Conservation (phyloP, 2,888 invertebrate genomes). For the Lamellibrachia satsuma region DNA sequence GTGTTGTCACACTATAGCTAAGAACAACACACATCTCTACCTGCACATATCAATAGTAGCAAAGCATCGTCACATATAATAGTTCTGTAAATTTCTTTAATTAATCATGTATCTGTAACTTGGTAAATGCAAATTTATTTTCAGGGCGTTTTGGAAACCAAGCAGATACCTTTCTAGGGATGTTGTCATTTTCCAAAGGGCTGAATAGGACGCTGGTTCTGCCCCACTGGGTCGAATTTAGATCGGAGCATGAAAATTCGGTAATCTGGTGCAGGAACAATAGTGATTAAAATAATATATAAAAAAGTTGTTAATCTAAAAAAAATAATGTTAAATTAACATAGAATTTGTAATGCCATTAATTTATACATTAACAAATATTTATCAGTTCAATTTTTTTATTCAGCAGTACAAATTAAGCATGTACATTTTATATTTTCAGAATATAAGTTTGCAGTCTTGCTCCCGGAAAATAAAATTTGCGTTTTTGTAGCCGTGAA, state of each 20-base stretch:
- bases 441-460: not conserved
- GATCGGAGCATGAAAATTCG: not conserved
- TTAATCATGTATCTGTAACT: not conserved
- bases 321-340: no score
- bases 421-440: not conserved
- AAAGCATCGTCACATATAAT: not conserved
- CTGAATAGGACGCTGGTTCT: no score
- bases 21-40: no score
- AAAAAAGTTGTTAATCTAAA: no score
- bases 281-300: no score
- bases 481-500: not conserved
- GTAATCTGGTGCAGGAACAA: not conserved
- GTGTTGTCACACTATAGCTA: not conserved
- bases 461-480: no score
- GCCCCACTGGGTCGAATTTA: slow-evolving; percentile 74
- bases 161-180: slow-evolving; percentile 95
- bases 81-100: no score
- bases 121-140: slow-evolving; percentile 50
- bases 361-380: not conserved
- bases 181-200: slow-evolving; percentile 67
- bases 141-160: slow-evolving; percentile 98
- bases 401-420: not conserved
- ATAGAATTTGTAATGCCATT: not conserved
- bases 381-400: not conserved
- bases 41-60: slow-evolving; percentile 89